These are phyloP conservation scores for Sciurus vulgaris DNA, from an alignment of 2,797 vertebrate species.

Conservation along the genomic window DNA sequence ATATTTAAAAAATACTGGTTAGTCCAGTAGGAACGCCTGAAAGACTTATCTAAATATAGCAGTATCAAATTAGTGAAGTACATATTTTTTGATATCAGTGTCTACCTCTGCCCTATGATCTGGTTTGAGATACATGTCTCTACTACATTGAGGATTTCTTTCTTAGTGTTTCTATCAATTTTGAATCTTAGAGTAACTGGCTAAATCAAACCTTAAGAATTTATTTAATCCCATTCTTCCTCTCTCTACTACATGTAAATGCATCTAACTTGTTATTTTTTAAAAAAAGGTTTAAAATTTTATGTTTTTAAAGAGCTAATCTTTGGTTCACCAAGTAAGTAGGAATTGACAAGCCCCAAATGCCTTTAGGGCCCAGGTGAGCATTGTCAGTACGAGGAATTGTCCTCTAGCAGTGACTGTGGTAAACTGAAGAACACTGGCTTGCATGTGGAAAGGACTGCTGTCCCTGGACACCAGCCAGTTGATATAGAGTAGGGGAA, in stretches of 20 bases:
- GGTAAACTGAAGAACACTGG: neutral
- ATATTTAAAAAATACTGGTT: constrained; percentile 21
- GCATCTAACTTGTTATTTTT: neutral
- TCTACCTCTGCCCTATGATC: neutral
- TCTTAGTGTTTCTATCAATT: constrained; percentile 25
- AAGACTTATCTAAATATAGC: neutral
- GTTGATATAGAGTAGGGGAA: neutral
- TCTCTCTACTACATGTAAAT: neutral
- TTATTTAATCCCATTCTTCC: neutral
- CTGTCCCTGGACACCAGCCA: neutral
- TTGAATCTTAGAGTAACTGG: constrained; percentile 43
- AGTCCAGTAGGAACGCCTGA: neutral
- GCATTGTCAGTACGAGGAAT: neutral
- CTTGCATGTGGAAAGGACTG: neutral
- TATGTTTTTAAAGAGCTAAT: neutral
- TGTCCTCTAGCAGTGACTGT: neutral
- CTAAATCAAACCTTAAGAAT: constrained; percentile 38
- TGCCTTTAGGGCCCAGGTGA: neutral
- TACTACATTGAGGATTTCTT: neutral
- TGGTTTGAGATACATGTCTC: neutral
- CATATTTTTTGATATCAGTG: constrained; percentile 29
- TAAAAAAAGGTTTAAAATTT: constrained; percentile 9
- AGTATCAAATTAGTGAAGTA: constrained; percentile 36
- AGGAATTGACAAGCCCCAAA: neutral
- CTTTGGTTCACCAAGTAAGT: neutral